phyloP scores from a whole-genome alignment of 2,797 vertebrate species.

The Zenarchopterus dispar region DNA sequence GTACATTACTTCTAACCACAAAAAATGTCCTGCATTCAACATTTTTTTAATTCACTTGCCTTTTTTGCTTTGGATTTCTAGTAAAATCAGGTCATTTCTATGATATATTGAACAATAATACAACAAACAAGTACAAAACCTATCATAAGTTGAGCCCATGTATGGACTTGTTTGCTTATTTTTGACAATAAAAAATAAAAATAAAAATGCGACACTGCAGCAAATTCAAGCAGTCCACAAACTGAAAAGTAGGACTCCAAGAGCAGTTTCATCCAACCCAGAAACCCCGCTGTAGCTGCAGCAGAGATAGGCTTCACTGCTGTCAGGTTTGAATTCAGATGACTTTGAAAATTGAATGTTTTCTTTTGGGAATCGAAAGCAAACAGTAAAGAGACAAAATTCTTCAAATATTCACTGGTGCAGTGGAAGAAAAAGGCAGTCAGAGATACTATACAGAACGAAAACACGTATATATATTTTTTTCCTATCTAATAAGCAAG shows the following conservation, averaged over 20 bases:
- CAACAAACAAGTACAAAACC: slow-evolving; percentile 6
- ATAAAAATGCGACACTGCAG: neutral
- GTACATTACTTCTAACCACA: neutral
- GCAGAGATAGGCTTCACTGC: slow-evolving; percentile 24
- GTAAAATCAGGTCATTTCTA: no score
- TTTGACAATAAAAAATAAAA: no score
- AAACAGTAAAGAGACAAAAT: slow-evolving; percentile 47
- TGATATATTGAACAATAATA: no score
- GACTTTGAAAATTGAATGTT: slow-evolving; percentile 53
- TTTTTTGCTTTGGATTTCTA: neutral
- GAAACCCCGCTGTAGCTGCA: slow-evolving; percentile 21
- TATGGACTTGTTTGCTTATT: neutral
- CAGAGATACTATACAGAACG: slow-evolving; percentile 12
- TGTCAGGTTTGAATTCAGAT: slow-evolving; percentile 44
- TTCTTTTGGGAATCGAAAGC: slow-evolving; percentile 53
- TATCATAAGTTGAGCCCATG: neutral
- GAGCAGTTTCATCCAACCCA: slow-evolving; percentile 14
- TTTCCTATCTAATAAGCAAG: neutral
- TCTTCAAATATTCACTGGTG: slow-evolving; percentile 44
- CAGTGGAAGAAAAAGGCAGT: slow-evolving; percentile 35
- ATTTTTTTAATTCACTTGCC: neutral
- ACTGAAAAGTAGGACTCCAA: slow-evolving; percentile 21
- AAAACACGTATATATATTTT: slow-evolving; percentile 5
- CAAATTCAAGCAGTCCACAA: slow-evolving; percentile 1
- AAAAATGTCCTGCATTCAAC: neutral